phyloP scores from a whole-genome alignment of 2,113 vertebrate species.

The Cromileptes altivelis region DNA sequence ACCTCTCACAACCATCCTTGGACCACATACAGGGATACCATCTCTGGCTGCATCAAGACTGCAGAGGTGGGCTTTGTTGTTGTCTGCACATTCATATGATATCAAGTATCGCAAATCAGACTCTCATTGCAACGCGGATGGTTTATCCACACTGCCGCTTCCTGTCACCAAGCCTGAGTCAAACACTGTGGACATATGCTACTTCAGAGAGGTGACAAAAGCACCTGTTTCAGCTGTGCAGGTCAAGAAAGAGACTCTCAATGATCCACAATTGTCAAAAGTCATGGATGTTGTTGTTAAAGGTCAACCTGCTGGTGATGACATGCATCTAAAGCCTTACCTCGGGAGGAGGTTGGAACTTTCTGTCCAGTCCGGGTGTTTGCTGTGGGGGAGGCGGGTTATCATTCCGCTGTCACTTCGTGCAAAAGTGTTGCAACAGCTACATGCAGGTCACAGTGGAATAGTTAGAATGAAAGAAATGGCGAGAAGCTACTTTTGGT shows the following conservation, averaged over 20 bases:
- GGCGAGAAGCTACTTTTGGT: constrained; percentile 22
- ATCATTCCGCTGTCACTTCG: background rate
- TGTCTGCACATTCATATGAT: background rate
- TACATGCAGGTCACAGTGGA: constrained; percentile 7
- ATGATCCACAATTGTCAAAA: background rate
- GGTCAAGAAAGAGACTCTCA: background rate
- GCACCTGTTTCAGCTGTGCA: constrained; percentile 7
- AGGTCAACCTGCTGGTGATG: background rate
- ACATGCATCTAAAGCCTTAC: background rate
- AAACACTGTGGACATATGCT: background rate
- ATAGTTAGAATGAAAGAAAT: constrained; percentile 9
- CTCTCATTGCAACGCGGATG: background rate
- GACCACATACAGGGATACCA: background rate
- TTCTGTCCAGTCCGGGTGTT: background rate
- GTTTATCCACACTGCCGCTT: background rate
- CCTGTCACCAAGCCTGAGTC: background rate
- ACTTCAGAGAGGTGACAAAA: background rate
- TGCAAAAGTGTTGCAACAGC: background rate
- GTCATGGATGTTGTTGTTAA: background rate
- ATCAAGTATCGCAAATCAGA: constrained; percentile 17
- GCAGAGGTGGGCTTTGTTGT: constrained; percentile 7
- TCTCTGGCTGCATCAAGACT: background rate
- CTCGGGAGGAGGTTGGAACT: background rate
- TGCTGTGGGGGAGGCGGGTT: background rate
- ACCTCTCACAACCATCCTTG: background rate